These are phyloP conservation scores for Serrognathus titanus DNA, from an alignment of 2,888 invertebrate genomes.

Conservation along the genomic window DNA sequence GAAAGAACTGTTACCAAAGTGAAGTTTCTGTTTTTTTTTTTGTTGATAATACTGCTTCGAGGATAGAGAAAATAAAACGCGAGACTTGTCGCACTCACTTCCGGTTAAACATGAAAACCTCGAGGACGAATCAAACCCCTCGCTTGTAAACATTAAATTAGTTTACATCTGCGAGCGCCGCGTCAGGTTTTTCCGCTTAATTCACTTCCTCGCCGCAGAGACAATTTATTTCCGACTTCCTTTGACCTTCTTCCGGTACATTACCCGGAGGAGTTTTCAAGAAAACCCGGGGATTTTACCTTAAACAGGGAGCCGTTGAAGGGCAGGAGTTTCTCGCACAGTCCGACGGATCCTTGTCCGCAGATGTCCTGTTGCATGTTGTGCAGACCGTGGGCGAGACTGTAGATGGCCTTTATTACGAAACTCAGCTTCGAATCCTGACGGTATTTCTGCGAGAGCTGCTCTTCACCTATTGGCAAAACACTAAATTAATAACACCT, in stretches of 20 bases:
- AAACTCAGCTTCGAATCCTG: conserved; percentile 78
- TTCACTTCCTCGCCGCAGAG: too few relatives aligned
- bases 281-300: conserved; percentile 39
- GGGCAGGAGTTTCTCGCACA: conserved; percentile 65
- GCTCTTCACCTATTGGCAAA: conserved; percentile 55
- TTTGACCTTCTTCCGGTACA: not conserved
- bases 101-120: too few relatives aligned
- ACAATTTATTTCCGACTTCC: too few relatives aligned
- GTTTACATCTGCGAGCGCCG: too few relatives aligned
- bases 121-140: too few relatives aligned
- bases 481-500: not conserved
- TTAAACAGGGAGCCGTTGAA: conserved; percentile 68
- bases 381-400: conserved; percentile 70
- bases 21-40: too few relatives aligned
- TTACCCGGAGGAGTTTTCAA: not conserved
- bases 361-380: conserved; percentile 66
- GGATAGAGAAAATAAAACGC: too few relatives aligned
- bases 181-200: too few relatives aligned
- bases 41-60: too few relatives aligned
- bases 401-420: conserved; percentile 73
- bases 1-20: too few relatives aligned
- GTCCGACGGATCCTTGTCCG: conserved; percentile 50
- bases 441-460: conserved; percentile 54
- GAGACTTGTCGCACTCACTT: too few relatives aligned
- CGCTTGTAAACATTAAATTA: too few relatives aligned